Base-by-base conservation (phyloP, 2,888 invertebrate species). In the Sylvicola cinctus region DNA sequence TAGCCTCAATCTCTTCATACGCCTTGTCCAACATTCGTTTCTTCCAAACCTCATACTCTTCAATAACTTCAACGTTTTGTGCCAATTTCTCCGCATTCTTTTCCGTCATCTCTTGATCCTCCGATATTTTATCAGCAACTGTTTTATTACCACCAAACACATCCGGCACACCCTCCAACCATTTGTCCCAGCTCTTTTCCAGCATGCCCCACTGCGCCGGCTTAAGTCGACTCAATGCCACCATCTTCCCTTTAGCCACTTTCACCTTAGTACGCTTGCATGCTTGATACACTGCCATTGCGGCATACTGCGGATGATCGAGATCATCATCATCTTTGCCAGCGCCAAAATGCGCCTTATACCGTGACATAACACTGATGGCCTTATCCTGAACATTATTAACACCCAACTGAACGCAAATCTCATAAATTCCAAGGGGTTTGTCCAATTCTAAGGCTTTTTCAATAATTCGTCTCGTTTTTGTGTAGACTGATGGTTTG, bases 21-120 rank as follows among this genome's bases (percentile, higher is more conserved):
- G n/a, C n/a, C n/a, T n/a, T n/a, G n/a, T n/a, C n/a, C n/a, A 73
- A 44, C 49, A 74, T 67, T 26, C 71, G 56, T 15, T 51, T 51
- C 39, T 66, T 71, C 74, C 74, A 74, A 11, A 59, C 60, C 37
- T 68, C 65, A 40, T 74, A 74, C 2, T 66, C 58, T 48, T 74
- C 73, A 31, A 58, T 44, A 37, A 45, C 45, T 32, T 37, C 29
- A 6, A 26, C n/a, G 23, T 29, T 16, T 32, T 17, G 11, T 36
- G 41, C 49, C 42, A 2, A 47, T 46, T 43, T 59, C 52, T 25
- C 41, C 35, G 31, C 44, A 1, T 29, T 43, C 41, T 38, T 52
- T 47, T 46, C 48, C 37, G 38, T 46, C 41, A 20, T 40, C 33
- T 39, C 42, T 28, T 28, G 12, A n/a, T 13, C 5, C 3, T 32